Conservation (phyloP, 2,113 vertebrate species). For the Elaphurus davidianus region DNA sequence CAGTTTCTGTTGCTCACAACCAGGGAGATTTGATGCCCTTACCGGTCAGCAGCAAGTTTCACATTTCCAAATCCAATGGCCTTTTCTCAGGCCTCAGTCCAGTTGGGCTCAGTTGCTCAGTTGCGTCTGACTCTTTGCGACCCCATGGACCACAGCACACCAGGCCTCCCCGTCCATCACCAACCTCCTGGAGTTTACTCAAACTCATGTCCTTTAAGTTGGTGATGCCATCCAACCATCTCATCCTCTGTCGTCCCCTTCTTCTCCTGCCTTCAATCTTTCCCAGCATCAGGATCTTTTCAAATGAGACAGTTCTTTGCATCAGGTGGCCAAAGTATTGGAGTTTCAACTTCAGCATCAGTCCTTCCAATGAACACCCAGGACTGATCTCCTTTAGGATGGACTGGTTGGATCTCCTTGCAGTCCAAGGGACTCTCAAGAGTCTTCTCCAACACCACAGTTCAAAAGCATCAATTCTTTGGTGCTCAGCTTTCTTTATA, state of each 20-base stretch:
- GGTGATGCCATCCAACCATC: background rate
- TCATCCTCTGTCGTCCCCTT: background rate
- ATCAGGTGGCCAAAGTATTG: background rate
- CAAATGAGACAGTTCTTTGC: background rate
- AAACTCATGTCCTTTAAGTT: background rate
- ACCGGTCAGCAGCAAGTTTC: background rate
- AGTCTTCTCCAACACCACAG: background rate
- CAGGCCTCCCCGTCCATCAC: background rate
- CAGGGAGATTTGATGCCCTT: background rate
- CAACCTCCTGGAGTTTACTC: background rate
- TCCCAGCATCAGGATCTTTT: background rate
- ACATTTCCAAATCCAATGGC: background rate
- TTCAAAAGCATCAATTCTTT: background rate
- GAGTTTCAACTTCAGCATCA: background rate
- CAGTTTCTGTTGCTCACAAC: background rate
- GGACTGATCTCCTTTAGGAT: background rate
- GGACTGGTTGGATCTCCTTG: background rate
- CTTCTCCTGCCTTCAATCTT: background rate
- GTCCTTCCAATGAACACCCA: background rate
- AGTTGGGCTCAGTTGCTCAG: background rate
- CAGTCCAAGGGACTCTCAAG: background rate
- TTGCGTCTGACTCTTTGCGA: rapidly evolving
- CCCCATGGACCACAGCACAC: background rate
- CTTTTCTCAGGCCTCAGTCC: background rate
- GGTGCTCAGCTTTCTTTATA: rapidly evolving